Evolutionary conservation across 1,140 invertebrate species (phyloP).

Genomic region (Drosophila bocki): DNA sequence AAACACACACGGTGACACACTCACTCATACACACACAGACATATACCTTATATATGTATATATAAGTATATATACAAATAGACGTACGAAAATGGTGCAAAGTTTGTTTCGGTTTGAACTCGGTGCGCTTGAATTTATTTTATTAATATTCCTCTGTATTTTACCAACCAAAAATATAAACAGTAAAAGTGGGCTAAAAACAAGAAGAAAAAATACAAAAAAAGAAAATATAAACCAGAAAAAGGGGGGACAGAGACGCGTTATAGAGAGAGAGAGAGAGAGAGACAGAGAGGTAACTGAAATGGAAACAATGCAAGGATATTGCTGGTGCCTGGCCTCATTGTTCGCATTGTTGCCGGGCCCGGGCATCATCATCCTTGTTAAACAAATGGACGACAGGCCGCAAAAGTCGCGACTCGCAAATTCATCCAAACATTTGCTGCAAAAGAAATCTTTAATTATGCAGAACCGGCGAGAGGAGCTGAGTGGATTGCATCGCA

Average conservation of each 20-base stretch:
- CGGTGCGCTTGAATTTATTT: conserved; percentile 84
- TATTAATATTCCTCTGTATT: conserved; percentile 61
- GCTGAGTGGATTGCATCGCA: conserved; percentile 23
- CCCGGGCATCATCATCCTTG: conserved; percentile 17
- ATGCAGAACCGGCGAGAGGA: conserved; percentile 20
- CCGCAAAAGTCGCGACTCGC: conserved; percentile 33
- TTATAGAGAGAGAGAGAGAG: conserved; percentile 11
- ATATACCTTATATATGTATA: conserved; percentile 8
- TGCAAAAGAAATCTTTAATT: conserved; percentile 46
- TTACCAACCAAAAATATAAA: conserved; percentile 48
- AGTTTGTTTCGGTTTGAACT: conserved; percentile 85
- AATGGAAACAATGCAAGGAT: conserved; percentile 59
- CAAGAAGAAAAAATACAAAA: conserved; percentile 15
- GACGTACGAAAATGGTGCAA: conserved; percentile 75
- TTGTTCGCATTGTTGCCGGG: conserved; percentile 23
- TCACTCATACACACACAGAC: conserved; percentile 12
- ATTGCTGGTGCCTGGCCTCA: conserved; percentile 19
- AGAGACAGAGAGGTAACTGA: not conserved
- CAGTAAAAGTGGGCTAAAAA: conserved; percentile 36
- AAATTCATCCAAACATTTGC: conserved; percentile 19
- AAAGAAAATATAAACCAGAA: conserved; percentile 18
- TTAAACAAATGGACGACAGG: conserved; percentile 46
- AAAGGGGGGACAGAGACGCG: conserved; percentile 12
- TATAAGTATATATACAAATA: conserved; percentile 33
- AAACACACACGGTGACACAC: conserved; percentile 8